Base-by-base conservation (phyloP, 2,888 invertebrate species). In the Hermaeophaga mercurialis region DNA sequence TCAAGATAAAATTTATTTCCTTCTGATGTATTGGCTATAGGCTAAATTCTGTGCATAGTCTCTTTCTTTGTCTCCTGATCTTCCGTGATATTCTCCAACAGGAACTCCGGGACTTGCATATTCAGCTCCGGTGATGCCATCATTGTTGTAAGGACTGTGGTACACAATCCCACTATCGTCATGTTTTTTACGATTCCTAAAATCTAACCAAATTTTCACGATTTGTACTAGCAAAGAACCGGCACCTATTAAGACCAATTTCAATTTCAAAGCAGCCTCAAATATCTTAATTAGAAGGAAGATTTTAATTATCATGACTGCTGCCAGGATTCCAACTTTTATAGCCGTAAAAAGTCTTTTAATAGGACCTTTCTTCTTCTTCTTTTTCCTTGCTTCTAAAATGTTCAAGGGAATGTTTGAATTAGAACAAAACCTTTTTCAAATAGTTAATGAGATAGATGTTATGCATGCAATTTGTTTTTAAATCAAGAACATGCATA, bases 231-330 rank as follows among this genome's bases (percentile, higher is more conserved):
- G 76, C 44, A 91, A 77, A 1, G 88, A 86, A 14, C 87, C 77
- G 0, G 88, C 71, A 0, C 90, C 89, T 48, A 91, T 83, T 22
- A 86, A 80, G 78, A 90, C 86, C 82, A 91, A 89, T 76, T 91
- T 91, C 7, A 90, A 78, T 81, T 90, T 80, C 58, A 91, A 75
- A 71, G 90, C 89, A 3, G 88, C 86, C 0, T 89, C 87, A 11
- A 91, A 77, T 1, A 89, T 79, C 71, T 90, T 89, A 26, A 91
- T 78, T 17, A 91, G 66, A 1, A 90, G 79, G 26, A 50, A 26
- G 5, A 67, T 22, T 61, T 70, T 70, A 5, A 65, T 48, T 1
- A 58, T 55, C 1, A 67, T 56, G 11, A 66, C 58, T 18, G 50
- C 49, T 3, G 61, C 66, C 14, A 70, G 44, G 6, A 70, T 47